phyloP scores from a whole-genome alignment of 2,888 invertebrate genomes.

The Sphinx pinastri region DNA sequence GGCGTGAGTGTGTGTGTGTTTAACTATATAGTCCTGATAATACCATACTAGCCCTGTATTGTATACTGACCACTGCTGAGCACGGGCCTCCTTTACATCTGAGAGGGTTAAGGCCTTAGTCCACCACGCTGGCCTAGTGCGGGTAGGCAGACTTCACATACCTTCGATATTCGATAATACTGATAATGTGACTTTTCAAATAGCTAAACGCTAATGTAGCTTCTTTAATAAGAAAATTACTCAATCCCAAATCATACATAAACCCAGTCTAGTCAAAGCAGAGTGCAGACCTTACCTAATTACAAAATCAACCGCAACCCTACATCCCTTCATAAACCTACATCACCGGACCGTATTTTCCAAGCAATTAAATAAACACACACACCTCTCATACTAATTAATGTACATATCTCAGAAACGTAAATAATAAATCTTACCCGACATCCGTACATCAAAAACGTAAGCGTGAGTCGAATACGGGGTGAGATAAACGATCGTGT shows the following conservation, averaged over 20 bases:
- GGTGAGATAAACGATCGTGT: constrained; percentile 7
- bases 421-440: neutral
- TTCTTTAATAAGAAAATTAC: neutral
- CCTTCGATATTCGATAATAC: too few relatives aligned
- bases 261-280: neutral
- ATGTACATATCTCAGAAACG: neutral
- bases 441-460: constrained; percentile 15
- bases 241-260: neutral
- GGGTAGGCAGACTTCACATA: too few relatives aligned
- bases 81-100: too few relatives aligned
- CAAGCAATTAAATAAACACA: too few relatives aligned
- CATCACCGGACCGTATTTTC: neutral
- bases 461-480: constrained; percentile 6
- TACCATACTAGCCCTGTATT: too few relatives aligned
- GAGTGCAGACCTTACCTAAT: constrained; percentile 4
- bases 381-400: neutral
- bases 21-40: too few relatives aligned
- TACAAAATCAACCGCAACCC: constrained; percentile 4
- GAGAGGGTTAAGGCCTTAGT: too few relatives aligned
- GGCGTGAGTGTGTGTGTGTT: too few relatives aligned
- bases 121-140: too few relatives aligned
- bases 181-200: too few relatives aligned
- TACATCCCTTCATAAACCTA: constrained; percentile 1
- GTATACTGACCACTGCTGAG: too few relatives aligned
- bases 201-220: too few relatives aligned